Evolutionary conservation across 1,140 invertebrate genomes (phyloP).

Genomic region (Drosophila novamexicana): DNA sequence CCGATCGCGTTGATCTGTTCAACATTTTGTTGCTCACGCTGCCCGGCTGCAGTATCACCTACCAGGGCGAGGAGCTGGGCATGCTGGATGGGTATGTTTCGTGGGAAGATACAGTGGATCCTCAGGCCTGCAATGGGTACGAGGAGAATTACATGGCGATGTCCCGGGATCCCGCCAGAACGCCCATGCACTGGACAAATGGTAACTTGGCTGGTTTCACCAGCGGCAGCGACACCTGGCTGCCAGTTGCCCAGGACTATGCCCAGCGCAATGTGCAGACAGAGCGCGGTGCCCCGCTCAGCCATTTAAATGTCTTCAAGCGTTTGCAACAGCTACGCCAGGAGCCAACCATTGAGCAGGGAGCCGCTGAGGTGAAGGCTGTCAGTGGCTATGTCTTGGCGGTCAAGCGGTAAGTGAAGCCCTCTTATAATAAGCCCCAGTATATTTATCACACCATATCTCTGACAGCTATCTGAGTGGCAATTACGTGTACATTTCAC

Average conservation of each 20-base stretch:
- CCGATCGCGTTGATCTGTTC: slow-evolving; percentile 87
- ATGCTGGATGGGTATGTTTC: slow-evolving; percentile 89
- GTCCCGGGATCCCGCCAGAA: slow-evolving; percentile 89
- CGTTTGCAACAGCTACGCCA: slow-evolving; percentile 66
- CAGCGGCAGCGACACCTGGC: slow-evolving; percentile 86
- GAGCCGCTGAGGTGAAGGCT: slow-evolving; percentile 63
- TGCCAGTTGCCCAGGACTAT: slow-evolving; percentile 88
- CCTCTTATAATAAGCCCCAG: background rate
- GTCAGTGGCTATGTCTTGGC: slow-evolving; percentile 71
- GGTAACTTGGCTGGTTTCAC: slow-evolving; percentile 72
- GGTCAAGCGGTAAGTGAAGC: slow-evolving; percentile 66
- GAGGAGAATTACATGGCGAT: slow-evolving; percentile 83
- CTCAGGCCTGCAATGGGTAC: slow-evolving; percentile 86
- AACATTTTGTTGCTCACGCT: slow-evolving; percentile 89
- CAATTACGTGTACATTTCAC: slow-evolving; percentile 65
- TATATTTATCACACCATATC: background rate
- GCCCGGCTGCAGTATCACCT: slow-evolving; percentile 91
- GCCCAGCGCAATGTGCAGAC: slow-evolving; percentile 84
- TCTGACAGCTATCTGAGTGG: slow-evolving; percentile 54
- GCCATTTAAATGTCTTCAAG: slow-evolving; percentile 76
- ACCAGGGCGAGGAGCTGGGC: slow-evolving; percentile 86
- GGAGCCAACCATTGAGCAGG: slow-evolving; percentile 67
- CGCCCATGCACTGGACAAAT: slow-evolving; percentile 92
- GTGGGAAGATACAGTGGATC: slow-evolving; percentile 85
- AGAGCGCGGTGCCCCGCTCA: slow-evolving; percentile 56